Evolutionary conservation across 2,797 vertebrate genomes (phyloP).

Genomic region (Avahi laniger): DNA sequence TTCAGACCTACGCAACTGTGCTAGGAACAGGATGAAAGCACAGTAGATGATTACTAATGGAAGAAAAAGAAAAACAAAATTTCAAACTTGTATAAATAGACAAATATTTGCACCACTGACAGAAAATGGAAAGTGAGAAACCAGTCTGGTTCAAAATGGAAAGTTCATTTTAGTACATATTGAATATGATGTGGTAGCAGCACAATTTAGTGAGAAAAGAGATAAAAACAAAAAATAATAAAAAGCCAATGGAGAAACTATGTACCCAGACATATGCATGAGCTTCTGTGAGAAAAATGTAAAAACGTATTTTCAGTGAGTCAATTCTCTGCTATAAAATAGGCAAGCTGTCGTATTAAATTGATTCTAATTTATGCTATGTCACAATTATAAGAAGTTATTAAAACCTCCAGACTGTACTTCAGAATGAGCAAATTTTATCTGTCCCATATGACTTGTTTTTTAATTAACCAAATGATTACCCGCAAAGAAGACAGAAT

Average conservation of each 20-base stretch:
- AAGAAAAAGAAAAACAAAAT: background rate
- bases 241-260: background rate
- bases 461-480: constrained; percentile 5
- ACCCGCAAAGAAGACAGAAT: background rate
- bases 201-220: background rate
- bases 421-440: background rate
- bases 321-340: constrained; percentile 1
- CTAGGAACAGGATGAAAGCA: background rate
- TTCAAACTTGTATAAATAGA: background rate
- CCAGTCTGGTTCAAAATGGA: background rate
- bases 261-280: background rate
- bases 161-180: background rate
- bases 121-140: background rate
- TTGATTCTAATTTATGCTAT: background rate
- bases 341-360: background rate
- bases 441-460: background rate
- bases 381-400: background rate
- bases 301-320: background rate
- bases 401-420: background rate
- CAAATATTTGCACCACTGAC: background rate
- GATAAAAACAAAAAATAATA: background rate
- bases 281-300: background rate
- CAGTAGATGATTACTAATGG: background rate
- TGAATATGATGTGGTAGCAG: background rate
- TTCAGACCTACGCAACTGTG: background rate